Evolutionary conservation across 2,113 vertebrate species (phyloP).

Genomic region (Saccopteryx leptura): DNA sequence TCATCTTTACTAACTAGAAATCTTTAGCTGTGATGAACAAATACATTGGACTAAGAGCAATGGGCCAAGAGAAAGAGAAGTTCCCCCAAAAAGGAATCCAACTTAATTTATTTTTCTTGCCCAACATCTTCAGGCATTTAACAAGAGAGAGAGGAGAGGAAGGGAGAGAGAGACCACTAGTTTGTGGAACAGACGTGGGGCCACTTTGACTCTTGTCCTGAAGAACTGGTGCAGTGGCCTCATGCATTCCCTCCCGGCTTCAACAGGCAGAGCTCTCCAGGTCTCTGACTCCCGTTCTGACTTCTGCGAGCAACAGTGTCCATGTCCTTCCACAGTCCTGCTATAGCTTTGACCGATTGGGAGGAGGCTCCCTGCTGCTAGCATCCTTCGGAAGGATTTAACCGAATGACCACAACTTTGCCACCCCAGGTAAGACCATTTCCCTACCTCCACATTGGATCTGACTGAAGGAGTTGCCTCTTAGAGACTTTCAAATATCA

Average conservation of each 20-base stretch:
- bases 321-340: neutral
- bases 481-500: conserved; percentile 16
- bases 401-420: neutral
- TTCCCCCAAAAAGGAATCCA: neutral
- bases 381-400: conserved; percentile 33
- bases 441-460: neutral
- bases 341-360: neutral
- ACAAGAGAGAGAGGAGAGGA: neutral
- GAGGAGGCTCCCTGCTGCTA: neutral
- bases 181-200: neutral
- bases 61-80: neutral
- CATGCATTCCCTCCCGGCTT: neutral
- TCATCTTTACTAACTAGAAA: neutral
- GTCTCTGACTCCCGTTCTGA: neutral
- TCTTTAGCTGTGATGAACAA: neutral
- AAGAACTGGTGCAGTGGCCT: neutral
- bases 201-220: neutral
- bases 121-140: neutral
- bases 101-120: neutral
- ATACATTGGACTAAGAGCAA: neutral
- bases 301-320: neutral
- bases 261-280: neutral
- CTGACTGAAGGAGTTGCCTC: neutral
- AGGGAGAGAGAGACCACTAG: neutral
- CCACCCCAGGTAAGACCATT: neutral